Evolutionary conservation across 53 echinoderm and acorn worm species (phyloP).

Genomic region (Crossaster papposus): DNA sequence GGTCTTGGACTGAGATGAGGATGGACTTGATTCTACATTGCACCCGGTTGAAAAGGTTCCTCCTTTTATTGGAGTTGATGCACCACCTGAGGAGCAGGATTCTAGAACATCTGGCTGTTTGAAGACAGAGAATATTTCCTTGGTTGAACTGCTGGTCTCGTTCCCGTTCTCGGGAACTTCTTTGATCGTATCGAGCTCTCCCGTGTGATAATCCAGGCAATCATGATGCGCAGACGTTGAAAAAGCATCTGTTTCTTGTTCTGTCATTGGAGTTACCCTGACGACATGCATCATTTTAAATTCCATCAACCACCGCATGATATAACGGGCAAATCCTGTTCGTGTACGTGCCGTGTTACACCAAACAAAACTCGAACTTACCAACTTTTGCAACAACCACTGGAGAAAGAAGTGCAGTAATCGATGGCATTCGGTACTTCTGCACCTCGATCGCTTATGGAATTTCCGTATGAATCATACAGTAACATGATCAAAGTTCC

Average conservation of each 20-base stretch:
- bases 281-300: constrained; percentile 36
- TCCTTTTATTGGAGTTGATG: constrained; percentile 1
- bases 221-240: neutral
- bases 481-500: constrained; percentile 38
- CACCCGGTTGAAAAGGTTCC: neutral
- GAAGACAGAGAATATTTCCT: neutral
- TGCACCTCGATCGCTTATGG: neutral
- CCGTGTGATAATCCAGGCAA: neutral
- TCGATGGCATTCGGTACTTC: neutral
- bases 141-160: neutral
- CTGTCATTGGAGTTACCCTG: neutral
- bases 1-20: constrained; percentile 10
- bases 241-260: neutral
- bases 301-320: constrained; percentile 38
- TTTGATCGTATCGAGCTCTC: constrained; percentile 25
- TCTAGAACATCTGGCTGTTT: neutral
- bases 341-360: neutral
- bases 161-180: constrained; percentile 18
- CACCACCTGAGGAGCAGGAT: neutral
- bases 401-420: neutral
- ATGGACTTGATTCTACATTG: constrained; percentile 8
- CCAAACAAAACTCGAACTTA: neutral
- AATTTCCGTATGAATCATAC: constrained; percentile 46
- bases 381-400: neutral
- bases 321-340: neutral